These are phyloP conservation scores for Plutomurus gul DNA, from an alignment of 1,140 invertebrate genomes.

Conservation along the genomic window DNA sequence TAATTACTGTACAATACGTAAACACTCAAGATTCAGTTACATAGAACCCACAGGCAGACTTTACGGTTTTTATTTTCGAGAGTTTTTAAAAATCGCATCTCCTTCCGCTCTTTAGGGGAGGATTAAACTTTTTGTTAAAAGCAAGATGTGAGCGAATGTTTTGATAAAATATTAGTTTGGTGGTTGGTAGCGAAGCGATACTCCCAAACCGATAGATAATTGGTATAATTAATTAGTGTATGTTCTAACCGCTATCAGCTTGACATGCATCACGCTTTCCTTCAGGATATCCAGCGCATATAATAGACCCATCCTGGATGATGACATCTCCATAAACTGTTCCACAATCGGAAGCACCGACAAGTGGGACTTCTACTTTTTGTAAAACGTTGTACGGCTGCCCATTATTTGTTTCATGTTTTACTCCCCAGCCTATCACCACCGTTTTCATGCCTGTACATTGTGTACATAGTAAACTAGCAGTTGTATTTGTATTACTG, in stretches of 20 bases:
- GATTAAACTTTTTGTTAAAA: too few species aligned
- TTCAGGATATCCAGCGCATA: slow-evolving; percentile 42
- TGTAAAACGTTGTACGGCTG: neutral
- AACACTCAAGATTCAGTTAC: too few species aligned
- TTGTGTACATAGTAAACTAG: neutral
- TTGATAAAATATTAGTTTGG: too few species aligned
- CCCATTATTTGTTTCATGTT: neutral
- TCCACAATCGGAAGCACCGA: neutral
- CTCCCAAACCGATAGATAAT: too few species aligned
- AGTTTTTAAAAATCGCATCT: too few species aligned
- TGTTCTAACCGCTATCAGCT: slow-evolving; percentile 60
- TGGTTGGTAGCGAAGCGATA: too few species aligned
- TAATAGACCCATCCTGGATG: neutral
- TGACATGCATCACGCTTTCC: slow-evolving; percentile 23
- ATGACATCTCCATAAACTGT: neutral
- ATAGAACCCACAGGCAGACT: too few species aligned
- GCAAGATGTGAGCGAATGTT: too few species aligned
- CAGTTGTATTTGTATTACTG: neutral
- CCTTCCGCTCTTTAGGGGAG: too few species aligned
- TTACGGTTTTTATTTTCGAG: too few species aligned
- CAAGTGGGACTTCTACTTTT: neutral
- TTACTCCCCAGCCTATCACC: neutral
- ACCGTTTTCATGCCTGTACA: neutral
- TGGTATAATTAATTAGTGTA: too few species aligned
- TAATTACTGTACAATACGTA: too few species aligned